Evolutionary conservation across 2,797 vertebrate genomes (phyloP).

Genomic region (Falco rusticolus): DNA sequence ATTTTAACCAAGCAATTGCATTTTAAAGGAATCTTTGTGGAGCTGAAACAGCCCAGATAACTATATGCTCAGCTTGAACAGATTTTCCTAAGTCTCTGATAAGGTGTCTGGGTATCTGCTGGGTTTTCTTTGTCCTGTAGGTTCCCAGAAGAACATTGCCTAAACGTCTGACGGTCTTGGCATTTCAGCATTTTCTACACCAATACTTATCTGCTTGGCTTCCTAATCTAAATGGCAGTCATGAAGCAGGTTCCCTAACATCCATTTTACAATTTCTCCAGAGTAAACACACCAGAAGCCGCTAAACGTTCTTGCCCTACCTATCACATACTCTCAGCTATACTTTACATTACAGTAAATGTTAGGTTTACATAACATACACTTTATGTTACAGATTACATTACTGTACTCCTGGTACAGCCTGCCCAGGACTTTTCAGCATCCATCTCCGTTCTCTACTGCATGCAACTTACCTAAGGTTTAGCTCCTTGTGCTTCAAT

Average conservation of each 20-base stretch:
- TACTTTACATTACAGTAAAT: neutral
- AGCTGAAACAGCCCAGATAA: neutral
- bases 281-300: conserved; percentile 19
- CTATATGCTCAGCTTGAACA: neutral
- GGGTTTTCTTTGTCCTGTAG: neutral
- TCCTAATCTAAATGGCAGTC: neutral
- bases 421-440: conserved; percentile 5
- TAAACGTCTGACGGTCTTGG: neutral
- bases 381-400: neutral
- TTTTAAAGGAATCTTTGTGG: neutral
- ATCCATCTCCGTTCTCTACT: neutral
- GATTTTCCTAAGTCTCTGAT: neutral
- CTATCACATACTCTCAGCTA: neutral
- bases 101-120: neutral
- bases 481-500: neutral
- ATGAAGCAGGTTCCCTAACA: neutral
- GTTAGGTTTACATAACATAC: neutral
- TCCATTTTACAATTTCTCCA: neutral
- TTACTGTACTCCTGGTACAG: neutral
- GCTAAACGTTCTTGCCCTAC: conserved; percentile 1
- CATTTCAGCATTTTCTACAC: neutral
- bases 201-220: neutral
- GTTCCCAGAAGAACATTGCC: neutral
- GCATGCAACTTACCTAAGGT: neutral
- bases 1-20: neutral